Percentiles rank a stretch among this genome's conserved stretches.
phyloP scores from a whole-genome alignment of 2,888 invertebrate species.

The Agrochola lychnidis region DNA sequence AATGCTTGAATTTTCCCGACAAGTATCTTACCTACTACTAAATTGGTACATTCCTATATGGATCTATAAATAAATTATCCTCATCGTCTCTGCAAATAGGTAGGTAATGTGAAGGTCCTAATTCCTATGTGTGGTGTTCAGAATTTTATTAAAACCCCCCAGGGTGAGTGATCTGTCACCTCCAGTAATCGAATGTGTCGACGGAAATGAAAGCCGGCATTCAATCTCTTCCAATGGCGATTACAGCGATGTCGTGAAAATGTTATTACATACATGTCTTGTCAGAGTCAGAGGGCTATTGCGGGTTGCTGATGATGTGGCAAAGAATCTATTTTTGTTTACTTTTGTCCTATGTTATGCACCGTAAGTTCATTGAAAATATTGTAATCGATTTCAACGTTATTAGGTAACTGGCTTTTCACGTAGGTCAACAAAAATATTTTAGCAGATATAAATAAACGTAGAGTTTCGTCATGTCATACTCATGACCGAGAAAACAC shows the following conservation, averaged over 20 bases:
- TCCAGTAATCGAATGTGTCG: constrained; percentile 68
- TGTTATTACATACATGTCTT: constrained; percentile 42
- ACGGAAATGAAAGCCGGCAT: constrained; percentile 73
- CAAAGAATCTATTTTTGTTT: background rate
- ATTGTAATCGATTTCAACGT: constrained; percentile 18
- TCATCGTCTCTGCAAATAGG: background rate
- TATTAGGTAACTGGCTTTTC: constrained; percentile 47
- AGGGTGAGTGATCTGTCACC: constrained; percentile 71
- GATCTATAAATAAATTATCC: constrained; percentile 10
- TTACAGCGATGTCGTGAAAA: constrained; percentile 35
- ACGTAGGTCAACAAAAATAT: constrained; percentile 67
- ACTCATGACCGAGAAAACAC: constrained; percentile 69
- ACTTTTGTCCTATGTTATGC: constrained; percentile 5
- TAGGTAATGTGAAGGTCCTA: background rate
- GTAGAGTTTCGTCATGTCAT: constrained; percentile 71
- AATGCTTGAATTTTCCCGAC: background rate
- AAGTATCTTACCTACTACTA: background rate
- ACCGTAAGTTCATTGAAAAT: constrained; percentile 29
- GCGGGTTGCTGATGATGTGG: background rate
- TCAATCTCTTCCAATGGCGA: constrained; percentile 57
- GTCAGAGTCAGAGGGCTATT: constrained; percentile 2
- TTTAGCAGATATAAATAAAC: constrained; percentile 62
- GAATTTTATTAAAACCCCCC: constrained; percentile 62
- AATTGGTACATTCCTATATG: background rate
- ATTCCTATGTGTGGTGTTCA: constrained; percentile 29